These are phyloP conservation scores for Solea senegalensis DNA, from an alignment of 2,113 vertebrate genomes.

Conservation along the genomic window DNA sequence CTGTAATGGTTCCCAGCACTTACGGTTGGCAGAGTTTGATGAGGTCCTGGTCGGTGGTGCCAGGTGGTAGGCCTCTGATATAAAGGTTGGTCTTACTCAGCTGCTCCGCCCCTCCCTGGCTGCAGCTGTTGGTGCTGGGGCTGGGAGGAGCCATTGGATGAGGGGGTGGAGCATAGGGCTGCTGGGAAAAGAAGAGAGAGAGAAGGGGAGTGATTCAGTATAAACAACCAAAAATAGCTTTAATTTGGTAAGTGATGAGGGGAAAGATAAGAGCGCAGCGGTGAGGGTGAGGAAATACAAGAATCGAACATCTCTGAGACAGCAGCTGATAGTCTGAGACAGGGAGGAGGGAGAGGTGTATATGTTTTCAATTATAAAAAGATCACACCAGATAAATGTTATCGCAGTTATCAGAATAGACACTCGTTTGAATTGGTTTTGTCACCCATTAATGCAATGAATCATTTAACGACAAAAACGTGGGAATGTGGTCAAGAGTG, in stretches of 20 bases:
- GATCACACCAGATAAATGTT: constrained; percentile 8
- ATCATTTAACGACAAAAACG: neutral
- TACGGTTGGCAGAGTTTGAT: constrained; percentile 99
- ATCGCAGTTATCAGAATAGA: constrained; percentile 10
- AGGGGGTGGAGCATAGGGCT: constrained; percentile 97
- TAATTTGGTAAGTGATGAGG: neutral
- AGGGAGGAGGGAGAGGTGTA: constrained; percentile 2
- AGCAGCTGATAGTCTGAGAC: constrained; percentile 8
- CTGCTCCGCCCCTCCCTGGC: constrained; percentile 90
- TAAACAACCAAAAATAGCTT: neutral
- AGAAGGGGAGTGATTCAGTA: neutral
- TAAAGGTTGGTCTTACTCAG: constrained; percentile 99
- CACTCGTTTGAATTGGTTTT: neutral
- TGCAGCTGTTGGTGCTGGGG: constrained; percentile 97
- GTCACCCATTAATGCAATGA: neutral
- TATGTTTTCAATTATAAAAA: neutral
- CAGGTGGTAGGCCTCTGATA: constrained; percentile 95
- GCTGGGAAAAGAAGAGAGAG: constrained; percentile 78
- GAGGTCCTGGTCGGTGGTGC: constrained; percentile 98
- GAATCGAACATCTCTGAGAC: neutral
- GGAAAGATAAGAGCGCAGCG: constrained; percentile 8
- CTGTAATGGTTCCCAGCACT: constrained; percentile 72
- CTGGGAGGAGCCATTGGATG: constrained; percentile 99
- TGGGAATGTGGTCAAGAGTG: neutral
- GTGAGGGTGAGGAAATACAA: neutral